A percentile compares a stretch with the other conserved stretches of the same genome.
Conservation (phyloP, 2,888 invertebrate species). For the Galerucella pusilla region DNA sequence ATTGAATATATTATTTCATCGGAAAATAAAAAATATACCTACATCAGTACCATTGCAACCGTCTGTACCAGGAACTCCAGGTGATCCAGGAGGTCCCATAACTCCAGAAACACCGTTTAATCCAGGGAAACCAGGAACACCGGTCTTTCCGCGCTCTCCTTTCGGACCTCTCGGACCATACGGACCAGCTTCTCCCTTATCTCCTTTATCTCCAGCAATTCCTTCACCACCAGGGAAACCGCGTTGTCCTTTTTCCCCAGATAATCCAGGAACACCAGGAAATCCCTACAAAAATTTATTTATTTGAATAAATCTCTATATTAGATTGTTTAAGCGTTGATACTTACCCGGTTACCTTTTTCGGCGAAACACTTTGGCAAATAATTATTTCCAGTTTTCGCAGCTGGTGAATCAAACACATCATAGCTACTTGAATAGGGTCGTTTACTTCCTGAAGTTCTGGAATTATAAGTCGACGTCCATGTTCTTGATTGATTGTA, state of each 20-base stretch:
- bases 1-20: not conserved
- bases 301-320: not conserved
- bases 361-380: constrained; percentile 90
- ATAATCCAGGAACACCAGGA: constrained; percentile 77
- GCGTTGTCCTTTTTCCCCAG: constrained; percentile 79
- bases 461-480: constrained; percentile 58
- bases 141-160: constrained; percentile 87
- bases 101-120: constrained; percentile 78
- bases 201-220: constrained; percentile 87
- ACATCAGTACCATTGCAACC: constrained; percentile 98
- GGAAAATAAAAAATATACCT: constrained; percentile 59
- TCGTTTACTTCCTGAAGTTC: constrained; percentile 51
- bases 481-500: constrained; percentile 40
- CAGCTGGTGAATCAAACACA: constrained; percentile 65
- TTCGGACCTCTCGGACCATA: constrained; percentile 84
- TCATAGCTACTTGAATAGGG: constrained; percentile 66
- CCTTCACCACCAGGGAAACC: constrained; percentile 89
- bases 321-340: not conserved
- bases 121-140: constrained; percentile 88
- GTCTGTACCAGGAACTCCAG: constrained; percentile 89
- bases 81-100: constrained; percentile 75
- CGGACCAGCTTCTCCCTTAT: constrained; percentile 87
- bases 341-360: constrained; percentile 79
- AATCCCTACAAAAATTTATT: constrained; percentile 70
- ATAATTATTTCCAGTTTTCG: constrained; percentile 72